Percentiles rank a stretch among this genome's conserved stretches.
These are phyloP conservation scores for Engystomops pustulosus DNA, from an alignment of 2,113 vertebrate genomes.

Conservation along the genomic window DNA sequence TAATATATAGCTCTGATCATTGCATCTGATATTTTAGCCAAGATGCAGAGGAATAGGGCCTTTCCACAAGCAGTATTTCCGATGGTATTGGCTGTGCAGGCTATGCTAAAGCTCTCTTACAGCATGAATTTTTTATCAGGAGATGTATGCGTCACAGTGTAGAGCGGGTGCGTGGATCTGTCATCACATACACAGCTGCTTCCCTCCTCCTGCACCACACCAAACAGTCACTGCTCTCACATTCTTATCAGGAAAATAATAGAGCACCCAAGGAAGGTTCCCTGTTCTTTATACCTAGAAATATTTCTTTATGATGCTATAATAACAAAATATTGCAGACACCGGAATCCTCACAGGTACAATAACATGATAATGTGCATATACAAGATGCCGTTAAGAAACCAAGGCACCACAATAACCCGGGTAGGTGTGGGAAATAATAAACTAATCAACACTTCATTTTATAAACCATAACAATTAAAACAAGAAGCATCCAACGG, in stretches of 20 bases:
- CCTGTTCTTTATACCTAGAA: neutral
- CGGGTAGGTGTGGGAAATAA: too few relatives aligned
- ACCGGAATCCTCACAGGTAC: neutral
- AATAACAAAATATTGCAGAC: neutral
- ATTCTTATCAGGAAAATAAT: slow-evolving; percentile 8
- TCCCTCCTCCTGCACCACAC: neutral
- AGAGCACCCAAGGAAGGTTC: neutral
- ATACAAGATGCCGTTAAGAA: too few relatives aligned
- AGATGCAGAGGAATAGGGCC: too few relatives aligned
- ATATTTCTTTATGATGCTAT: neutral
- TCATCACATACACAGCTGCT: slow-evolving; percentile 41
- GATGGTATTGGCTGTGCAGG: too few relatives aligned
- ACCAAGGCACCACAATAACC: too few relatives aligned
- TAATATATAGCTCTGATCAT: too few relatives aligned
- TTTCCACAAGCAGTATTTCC: too few relatives aligned
- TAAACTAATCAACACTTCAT: too few relatives aligned
- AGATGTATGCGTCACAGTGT: slow-evolving; percentile 46
- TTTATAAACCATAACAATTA: too few relatives aligned
- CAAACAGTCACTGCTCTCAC: slow-evolving; percentile 12
- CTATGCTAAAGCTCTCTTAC: too few relatives aligned
- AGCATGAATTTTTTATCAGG: slow-evolving; percentile 38
- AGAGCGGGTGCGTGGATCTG: neutral
- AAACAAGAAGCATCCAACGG: too few relatives aligned
- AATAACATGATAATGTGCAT: neutral
- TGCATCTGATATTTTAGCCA: too few relatives aligned